A percentile compares a stretch with the other conserved stretches of the same genome.
These are phyloP conservation scores for Halcyon malimbica DNA, from an alignment of 2,113 vertebrate species.

Conservation along the genomic window DNA sequence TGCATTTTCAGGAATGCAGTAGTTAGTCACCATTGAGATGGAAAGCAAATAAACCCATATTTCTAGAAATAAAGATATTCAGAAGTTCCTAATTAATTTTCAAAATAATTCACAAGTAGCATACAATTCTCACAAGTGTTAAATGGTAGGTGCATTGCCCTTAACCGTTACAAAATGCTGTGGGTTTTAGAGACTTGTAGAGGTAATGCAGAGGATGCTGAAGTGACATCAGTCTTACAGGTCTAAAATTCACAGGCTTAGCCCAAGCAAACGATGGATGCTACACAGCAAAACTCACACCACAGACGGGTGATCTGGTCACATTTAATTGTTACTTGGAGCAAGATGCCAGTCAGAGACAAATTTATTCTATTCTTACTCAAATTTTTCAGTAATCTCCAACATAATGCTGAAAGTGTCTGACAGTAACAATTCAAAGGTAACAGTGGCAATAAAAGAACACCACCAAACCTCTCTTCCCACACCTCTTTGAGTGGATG, in stretches of 20 bases:
- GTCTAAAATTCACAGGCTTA: background rate
- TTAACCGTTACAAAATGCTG: background rate
- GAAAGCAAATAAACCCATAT: background rate
- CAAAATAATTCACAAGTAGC: background rate
- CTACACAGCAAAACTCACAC: background rate
- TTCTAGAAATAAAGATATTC: background rate
- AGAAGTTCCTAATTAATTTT: background rate
- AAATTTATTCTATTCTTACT: background rate
- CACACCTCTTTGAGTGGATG: background rate
- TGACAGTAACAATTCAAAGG: background rate
- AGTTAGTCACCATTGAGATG: background rate
- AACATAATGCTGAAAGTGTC: background rate
- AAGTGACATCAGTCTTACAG: background rate
- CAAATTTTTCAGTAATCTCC: background rate
- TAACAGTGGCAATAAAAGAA: background rate
- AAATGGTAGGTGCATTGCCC: background rate
- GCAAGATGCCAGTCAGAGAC: background rate
- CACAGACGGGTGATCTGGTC: background rate
- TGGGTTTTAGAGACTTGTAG: background rate
- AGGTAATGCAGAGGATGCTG: background rate
- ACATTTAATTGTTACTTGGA: background rate
- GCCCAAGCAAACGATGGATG: background rate
- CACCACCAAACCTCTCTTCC: background rate
- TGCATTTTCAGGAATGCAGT: background rate
- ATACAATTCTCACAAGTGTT: background rate